Evolutionary conservation across 2,888 invertebrate species (phyloP).

Genomic region (Calliphora vomitoria): DNA sequence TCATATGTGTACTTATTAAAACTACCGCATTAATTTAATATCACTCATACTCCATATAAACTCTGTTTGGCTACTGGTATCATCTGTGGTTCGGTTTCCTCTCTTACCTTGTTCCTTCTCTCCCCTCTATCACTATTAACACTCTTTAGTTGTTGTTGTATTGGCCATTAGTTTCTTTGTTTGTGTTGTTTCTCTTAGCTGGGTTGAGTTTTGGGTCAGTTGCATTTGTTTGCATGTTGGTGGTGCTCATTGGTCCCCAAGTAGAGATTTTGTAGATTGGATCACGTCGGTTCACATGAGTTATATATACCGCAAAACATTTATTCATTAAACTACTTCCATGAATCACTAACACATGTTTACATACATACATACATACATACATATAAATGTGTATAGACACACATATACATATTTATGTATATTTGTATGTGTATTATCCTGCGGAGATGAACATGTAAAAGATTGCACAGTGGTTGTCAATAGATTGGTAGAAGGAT

Average conservation of each 20-base stretch:
- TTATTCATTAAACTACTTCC: conserved; percentile 77
- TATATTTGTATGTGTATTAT: conserved; percentile 13
- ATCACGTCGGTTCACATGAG: conserved; percentile 76
- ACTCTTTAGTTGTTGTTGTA: conserved; percentile 17
- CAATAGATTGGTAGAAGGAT: neutral
- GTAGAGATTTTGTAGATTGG: conserved; percentile 76
- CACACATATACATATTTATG: conserved; percentile 11
- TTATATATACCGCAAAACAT: conserved; percentile 76
- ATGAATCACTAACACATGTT: conserved; percentile 75
- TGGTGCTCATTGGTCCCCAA: conserved; percentile 74
- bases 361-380: conserved; percentile 46
- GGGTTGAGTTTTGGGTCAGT: conserved; percentile 65
- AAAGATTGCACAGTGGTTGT: conserved; percentile 53
- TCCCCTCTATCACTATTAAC: neutral
- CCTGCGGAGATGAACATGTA: conserved; percentile 52
- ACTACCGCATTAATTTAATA: conserved; percentile 73
- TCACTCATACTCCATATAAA: conserved; percentile 56
- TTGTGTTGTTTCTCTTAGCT: conserved; percentile 8
- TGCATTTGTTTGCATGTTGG: conserved; percentile 50
- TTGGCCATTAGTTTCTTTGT: neutral
- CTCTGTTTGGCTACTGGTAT: conserved; percentile 46
- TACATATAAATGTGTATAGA: conserved; percentile 31
- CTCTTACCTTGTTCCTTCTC: neutral
- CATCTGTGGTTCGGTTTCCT: conserved; percentile 30
- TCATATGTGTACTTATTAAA: conserved; percentile 68